Evolutionary conservation across 2,797 vertebrate species (phyloP), one percentile per base, ranked within the genome.

Genomic region (Chloroceryle inda): DNA sequence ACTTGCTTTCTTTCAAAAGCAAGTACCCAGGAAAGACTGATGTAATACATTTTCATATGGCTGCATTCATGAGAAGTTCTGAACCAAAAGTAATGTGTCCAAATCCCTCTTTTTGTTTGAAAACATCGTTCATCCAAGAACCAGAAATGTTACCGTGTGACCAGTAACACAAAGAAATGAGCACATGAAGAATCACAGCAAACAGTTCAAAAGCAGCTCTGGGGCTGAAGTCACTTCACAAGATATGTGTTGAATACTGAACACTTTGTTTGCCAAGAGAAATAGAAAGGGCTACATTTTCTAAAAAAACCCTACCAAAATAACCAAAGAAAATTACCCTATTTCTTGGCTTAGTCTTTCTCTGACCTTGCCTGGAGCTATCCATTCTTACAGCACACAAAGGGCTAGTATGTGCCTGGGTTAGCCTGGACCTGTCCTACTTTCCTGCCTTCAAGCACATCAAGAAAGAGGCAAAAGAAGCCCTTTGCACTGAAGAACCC

Each of bases 71-170:
- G 11, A 68, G 56, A 73, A 89, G 71, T 94, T 89, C 84, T 92
- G 81, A 94, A 95, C 75, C 68, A 91, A 80, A 94, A 90, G 45
- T 84, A 93, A 94, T 58, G 84, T 45, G 44, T 53, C 37, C 86
- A 82, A 92, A 94, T 78, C 73, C 74, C 67, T 50, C 58, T 89
- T 94, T 85, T 81, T 92, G 88, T 93, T 95, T 94, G 88, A 94
- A 95, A 97, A 93, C 44, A 74, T 82, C 14, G 5, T 91, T 90
- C 67, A 89, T 74, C 86, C 88, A 96, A 96, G 93, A 94, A 92
- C 74, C 91, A 95, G 82, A 96, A 88, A 53, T 40, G 74, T 85
- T 87, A 84, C 77, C 82, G 86, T 71, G 71, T 94, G 93, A 94
- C 59, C 44, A 55, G 27, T 10, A 68, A 73, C 44, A 95, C 62